A percentile compares a stretch with the other conserved stretches of the same genome.
Evolutionary conservation across 2,888 invertebrate genomes (phyloP).

Genomic region (Herminia tarsipennalis): DNA sequence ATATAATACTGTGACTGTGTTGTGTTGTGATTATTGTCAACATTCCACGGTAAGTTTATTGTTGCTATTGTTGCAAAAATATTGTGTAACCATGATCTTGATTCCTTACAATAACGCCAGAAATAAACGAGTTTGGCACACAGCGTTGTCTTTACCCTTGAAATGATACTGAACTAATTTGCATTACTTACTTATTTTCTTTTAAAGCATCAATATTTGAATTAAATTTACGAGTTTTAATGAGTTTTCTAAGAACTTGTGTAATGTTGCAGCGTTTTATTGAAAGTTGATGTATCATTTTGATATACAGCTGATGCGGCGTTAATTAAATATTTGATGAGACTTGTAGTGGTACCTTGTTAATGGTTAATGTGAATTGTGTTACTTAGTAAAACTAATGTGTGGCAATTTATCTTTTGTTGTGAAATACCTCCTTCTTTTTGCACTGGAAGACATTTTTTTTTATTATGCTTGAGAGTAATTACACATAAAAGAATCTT

Average conservation of each 20-base stretch:
- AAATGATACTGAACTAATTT: conserved; percentile 42
- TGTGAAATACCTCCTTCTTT: too few species aligned
- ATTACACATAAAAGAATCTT: too few species aligned
- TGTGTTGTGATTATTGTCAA: conserved; percentile 66
- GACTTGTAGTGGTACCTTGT: too few species aligned
- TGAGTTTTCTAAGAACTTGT: neutral
- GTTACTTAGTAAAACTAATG: too few species aligned
- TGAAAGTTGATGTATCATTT: too few species aligned
- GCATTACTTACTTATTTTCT: conserved; percentile 23
- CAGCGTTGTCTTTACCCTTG: conserved; percentile 64
- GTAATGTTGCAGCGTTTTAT: too few species aligned
- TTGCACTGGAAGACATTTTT: too few species aligned
- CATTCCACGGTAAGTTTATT: conserved; percentile 63
- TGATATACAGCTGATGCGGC: too few species aligned
- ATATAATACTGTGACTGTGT: conserved; percentile 54
- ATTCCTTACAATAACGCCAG: conserved; percentile 47
- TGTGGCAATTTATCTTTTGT: too few species aligned
- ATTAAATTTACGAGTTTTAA: neutral
- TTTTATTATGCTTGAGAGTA: too few species aligned
- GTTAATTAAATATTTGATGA: too few species aligned
- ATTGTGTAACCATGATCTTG: conserved; percentile 64
- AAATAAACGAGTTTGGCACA: conserved; percentile 78
- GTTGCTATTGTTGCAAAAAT: conserved; percentile 11
- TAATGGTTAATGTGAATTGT: too few species aligned
- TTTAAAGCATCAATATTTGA: conserved; percentile 5